A percentile compares a stretch with the other conserved stretches of the same genome.
These are phyloP conservation scores for Andrena dorsata DNA, from an alignment of 2,888 invertebrate species.

Conservation along the genomic window DNA sequence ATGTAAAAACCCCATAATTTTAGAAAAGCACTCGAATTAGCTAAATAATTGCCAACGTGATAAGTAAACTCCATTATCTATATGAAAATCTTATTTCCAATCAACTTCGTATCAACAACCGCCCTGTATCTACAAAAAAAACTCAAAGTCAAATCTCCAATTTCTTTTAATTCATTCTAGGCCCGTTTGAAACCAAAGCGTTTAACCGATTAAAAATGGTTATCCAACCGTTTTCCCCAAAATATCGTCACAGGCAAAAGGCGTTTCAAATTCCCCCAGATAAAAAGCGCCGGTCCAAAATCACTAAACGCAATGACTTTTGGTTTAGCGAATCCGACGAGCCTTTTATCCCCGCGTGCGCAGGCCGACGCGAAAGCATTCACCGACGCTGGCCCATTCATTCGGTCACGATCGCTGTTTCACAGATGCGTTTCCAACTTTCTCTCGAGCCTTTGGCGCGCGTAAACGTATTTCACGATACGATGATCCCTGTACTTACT, in stretches of 20 bases:
- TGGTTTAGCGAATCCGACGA: slow-evolving; percentile 26
- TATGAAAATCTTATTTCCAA: too few relatives aligned
- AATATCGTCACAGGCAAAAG: background rate
- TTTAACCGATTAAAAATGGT: too few relatives aligned
- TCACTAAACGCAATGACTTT: slow-evolving; percentile 33
- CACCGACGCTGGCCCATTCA: slow-evolving; percentile 20
- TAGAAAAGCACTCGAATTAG: too few relatives aligned
- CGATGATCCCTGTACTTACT: background rate
- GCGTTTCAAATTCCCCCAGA: background rate
- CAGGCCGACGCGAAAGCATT: background rate
- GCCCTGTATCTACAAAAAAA: too few relatives aligned
- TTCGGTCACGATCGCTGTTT: slow-evolving; percentile 34
- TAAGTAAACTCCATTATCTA: too few relatives aligned
- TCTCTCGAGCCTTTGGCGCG: background rate
- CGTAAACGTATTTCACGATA: slow-evolving; percentile 21
- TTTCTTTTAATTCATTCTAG: too few relatives aligned
- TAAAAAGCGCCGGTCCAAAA: background rate
- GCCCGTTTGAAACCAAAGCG: too few relatives aligned
- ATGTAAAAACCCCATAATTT: too few relatives aligned
- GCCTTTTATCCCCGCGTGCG: slow-evolving; percentile 8
- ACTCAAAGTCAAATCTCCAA: too few relatives aligned
- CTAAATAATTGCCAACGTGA: too few relatives aligned
- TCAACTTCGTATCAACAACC: too few relatives aligned
- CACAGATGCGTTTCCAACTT: slow-evolving; percentile 25
- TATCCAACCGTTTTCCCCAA: too few relatives aligned